Percentiles rank a stretch among this genome's conserved stretches.
Evolutionary conservation across 2,113 vertebrate species (phyloP).

Genomic region (Laticauda laticaudata): DNA sequence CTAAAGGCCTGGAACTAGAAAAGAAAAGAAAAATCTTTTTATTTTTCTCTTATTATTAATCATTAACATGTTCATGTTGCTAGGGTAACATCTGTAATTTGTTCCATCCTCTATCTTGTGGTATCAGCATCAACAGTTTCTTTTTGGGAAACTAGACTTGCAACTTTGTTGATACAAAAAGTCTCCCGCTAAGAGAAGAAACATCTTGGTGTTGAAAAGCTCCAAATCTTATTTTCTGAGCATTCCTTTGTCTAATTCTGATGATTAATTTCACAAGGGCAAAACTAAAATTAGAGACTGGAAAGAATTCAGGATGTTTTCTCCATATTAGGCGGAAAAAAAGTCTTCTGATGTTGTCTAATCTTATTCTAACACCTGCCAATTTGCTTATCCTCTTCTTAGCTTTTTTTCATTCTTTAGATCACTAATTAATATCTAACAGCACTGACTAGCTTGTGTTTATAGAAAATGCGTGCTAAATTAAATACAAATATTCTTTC

Average conservation of each 20-base stretch:
- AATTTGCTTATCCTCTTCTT: slow-evolving; percentile 41
- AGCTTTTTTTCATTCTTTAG: slow-evolving; percentile 39
- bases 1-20: not conserved
- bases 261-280: not conserved
- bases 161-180: not conserved
- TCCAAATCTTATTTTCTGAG: not conserved
- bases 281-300: slow-evolving; percentile 28
- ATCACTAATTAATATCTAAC: slow-evolving; percentile 60
- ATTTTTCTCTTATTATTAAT: not conserved
- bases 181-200: not conserved
- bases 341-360: slow-evolving; percentile 49
- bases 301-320: slow-evolving; percentile 27
- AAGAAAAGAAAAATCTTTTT: not conserved
- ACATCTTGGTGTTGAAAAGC: not conserved
- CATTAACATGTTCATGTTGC: not conserved
- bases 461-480: slow-evolving; percentile 43
- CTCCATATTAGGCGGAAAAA: not conserved
- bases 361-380: slow-evolving; percentile 67
- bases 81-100: not conserved
- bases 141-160: not conserved
- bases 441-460: slow-evolving; percentile 41
- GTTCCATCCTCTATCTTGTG: not conserved
- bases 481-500: slow-evolving; percentile 45
- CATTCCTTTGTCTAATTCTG: not conserved
- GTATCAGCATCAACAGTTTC: fast-evolving